Conservation (phyloP, 2,888 invertebrate genomes). For the Heterodera filipjevi region DNA sequence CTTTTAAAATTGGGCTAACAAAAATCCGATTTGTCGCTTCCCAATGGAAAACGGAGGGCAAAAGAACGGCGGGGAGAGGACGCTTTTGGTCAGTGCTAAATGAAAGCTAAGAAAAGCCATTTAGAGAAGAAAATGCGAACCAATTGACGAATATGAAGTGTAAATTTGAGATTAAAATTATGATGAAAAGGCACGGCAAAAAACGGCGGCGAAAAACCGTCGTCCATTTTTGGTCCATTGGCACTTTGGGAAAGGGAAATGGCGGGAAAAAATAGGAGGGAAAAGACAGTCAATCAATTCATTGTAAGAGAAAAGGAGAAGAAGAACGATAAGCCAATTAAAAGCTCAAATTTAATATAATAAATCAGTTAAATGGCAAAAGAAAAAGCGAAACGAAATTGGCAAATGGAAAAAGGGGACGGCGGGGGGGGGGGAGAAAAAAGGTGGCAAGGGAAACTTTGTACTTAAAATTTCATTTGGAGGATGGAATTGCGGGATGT, state of each 20-base stretch:
- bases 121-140: neutral
- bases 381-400: no score
- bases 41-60: conserved; percentile 33
- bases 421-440: no score
- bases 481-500: no score
- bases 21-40: conserved; percentile 27
- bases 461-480: no score
- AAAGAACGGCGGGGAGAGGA: conserved; percentile 30
- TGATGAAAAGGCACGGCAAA: neutral
- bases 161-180: neutral
- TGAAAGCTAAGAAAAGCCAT: neutral
- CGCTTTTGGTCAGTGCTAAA: conserved; percentile 14
- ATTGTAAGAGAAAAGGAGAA: no score
- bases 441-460: no score
- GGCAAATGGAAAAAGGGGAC: no score
- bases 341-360: no score
- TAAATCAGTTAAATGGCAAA: no score
- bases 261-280: neutral
- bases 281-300: neutral
- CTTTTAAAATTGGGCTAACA: conserved; percentile 19
- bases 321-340: no score
- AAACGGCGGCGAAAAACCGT: neutral
- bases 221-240: neutral
- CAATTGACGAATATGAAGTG: neutral
- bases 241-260: neutral